Conservation (phyloP, 2,888 invertebrate genomes). For the Mactromeris polynyma region DNA sequence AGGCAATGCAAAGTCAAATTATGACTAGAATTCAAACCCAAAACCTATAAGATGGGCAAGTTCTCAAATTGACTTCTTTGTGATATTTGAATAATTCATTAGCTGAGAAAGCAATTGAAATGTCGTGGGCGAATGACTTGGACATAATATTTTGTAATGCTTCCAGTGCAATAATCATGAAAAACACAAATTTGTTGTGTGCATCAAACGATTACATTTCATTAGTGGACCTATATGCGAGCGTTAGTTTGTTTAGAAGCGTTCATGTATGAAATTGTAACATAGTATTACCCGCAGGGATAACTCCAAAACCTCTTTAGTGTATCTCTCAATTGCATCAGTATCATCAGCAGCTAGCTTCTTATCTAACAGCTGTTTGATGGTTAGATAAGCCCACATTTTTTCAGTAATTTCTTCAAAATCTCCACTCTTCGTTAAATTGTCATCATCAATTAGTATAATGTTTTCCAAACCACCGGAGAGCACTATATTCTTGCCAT, state of each 20-base stretch:
- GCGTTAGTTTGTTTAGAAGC: too few relatives aligned
- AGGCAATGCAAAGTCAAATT: too few relatives aligned
- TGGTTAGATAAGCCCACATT: slow-evolving; percentile 82
- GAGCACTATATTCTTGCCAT: slow-evolving; percentile 24
- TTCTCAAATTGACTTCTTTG: too few relatives aligned
- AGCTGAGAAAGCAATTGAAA: too few relatives aligned
- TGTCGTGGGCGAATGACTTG: too few relatives aligned
- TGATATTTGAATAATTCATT: too few relatives aligned
- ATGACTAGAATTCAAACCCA: too few relatives aligned
- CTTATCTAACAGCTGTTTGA: slow-evolving; percentile 76
- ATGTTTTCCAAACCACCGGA: background rate
- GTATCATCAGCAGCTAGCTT: slow-evolving; percentile 47
- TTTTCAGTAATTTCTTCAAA: slow-evolving; percentile 77
- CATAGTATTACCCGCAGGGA: slow-evolving; percentile 74
- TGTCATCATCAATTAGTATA: slow-evolving; percentile 7
- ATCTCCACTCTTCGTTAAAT: slow-evolving; percentile 52
- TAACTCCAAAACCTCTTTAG: slow-evolving; percentile 68
- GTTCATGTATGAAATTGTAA: background rate
- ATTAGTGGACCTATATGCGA: background rate
- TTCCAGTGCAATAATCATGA: too few relatives aligned
- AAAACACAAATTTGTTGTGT: too few relatives aligned
- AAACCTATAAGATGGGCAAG: too few relatives aligned
- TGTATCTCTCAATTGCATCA: slow-evolving; percentile 59
- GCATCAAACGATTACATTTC: too few relatives aligned
- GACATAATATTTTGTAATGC: too few relatives aligned